A percentile compares a stretch with the other conserved stretches of the same genome.
phyloP scores from a whole-genome alignment of 2,888 invertebrate genomes.

The Drosophila melanosoma region DNA sequence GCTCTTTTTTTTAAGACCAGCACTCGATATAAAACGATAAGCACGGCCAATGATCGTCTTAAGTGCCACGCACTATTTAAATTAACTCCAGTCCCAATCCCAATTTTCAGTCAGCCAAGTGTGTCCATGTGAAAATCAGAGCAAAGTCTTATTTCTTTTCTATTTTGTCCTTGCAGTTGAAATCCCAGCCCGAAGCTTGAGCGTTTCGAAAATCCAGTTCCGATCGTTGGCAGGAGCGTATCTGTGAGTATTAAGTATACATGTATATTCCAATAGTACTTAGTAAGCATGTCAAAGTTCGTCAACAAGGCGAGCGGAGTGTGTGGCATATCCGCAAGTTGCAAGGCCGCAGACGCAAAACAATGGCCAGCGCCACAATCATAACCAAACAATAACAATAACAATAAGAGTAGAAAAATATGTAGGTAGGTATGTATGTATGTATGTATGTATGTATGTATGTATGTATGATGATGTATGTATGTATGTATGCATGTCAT shows the following conservation, averaged over 20 bases:
- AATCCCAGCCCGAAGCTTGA: neutral
- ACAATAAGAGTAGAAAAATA: conserved; percentile 25
- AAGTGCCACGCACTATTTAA: conserved; percentile 30
- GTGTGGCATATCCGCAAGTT: conserved; percentile 32
- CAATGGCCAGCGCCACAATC: conserved; percentile 33
- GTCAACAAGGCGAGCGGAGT: neutral
- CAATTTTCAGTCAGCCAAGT: conserved; percentile 17
- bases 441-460: no score
- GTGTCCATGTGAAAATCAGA: conserved; percentile 18
- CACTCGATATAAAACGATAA: neutral
- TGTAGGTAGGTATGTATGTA: no score
- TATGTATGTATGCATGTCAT: no score
- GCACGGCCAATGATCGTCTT: conserved; percentile 2
- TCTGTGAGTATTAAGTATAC: conserved; percentile 26
- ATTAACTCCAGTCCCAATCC: neutral
- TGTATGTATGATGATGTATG: no score
- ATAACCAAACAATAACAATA: conserved; percentile 31
- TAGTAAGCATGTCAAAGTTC: conserved; percentile 2
- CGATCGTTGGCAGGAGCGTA: conserved; percentile 14
- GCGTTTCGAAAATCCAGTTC: neutral
- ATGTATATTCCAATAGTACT: neutral
- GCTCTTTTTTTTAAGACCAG: neutral
- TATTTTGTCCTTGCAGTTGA: conserved; percentile 28
- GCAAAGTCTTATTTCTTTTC: conserved; percentile 14
- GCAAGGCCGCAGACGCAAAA: conserved; percentile 21